Percentiles rank a stretch among this genome's conserved stretches.
Evolutionary conservation across 2,797 vertebrate species (phyloP).

Genomic region (Podarcis siculus): DNA sequence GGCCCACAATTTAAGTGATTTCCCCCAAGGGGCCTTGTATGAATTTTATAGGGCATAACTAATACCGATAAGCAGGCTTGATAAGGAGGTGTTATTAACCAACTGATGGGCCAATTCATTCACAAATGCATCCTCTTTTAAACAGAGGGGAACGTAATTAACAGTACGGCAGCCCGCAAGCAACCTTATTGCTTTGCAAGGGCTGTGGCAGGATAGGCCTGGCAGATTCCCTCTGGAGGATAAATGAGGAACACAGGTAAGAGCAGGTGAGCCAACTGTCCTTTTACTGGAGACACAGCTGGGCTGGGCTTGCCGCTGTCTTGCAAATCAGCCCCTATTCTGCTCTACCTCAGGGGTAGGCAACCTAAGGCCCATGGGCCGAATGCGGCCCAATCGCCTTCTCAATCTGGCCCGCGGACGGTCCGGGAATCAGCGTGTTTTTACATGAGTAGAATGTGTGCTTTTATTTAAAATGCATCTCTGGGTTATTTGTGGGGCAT

Average conservation of each 20-base stretch:
- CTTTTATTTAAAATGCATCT: too few relatives aligned
- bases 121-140: slow-evolving; percentile 66
- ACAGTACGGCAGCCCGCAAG: background rate
- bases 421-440: too few relatives aligned
- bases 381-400: too few relatives aligned
- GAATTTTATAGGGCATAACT: slow-evolving; percentile 74
- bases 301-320: background rate
- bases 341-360: background rate
- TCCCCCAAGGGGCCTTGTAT: slow-evolving; percentile 57
- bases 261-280: background rate
- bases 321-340: background rate
- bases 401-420: too few relatives aligned
- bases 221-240: background rate
- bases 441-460: too few relatives aligned
- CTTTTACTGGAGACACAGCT: background rate
- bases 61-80: slow-evolving; percentile 73
- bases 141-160: slow-evolving; percentile 50
- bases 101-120: slow-evolving; percentile 68
- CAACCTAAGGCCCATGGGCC: too few relatives aligned
- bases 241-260: too few relatives aligned
- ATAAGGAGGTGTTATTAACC: slow-evolving; percentile 68
- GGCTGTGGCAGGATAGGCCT: background rate
- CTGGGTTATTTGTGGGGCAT: too few relatives aligned
- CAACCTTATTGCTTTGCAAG: too few relatives aligned
- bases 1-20: slow-evolving; percentile 50